phyloP scores from a whole-genome alignment of 2,797 vertebrate species.

The Vespertilio murinus region DNA sequence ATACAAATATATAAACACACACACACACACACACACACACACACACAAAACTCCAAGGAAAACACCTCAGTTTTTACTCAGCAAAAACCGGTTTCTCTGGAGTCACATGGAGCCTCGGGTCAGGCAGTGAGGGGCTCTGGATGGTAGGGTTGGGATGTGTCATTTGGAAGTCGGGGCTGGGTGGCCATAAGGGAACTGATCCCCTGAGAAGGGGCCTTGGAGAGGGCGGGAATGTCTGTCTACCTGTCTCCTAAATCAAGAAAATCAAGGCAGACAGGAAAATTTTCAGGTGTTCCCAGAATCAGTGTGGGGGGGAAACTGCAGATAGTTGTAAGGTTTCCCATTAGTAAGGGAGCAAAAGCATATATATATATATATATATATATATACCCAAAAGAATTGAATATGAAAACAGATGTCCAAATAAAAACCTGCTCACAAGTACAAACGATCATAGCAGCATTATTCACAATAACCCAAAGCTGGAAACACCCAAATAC shows the following conservation, averaged over 20 bases:
- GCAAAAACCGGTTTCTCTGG: neutral
- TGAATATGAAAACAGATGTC: conserved; percentile 24
- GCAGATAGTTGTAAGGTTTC: neutral
- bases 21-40: no score
- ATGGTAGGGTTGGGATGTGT: neutral
- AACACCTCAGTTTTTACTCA: neutral
- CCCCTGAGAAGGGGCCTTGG: neutral
- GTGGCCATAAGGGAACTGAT: neutral
- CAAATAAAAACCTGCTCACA: neutral
- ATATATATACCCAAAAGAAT: neutral
- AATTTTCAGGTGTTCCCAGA: neutral
- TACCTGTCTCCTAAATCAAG: neutral
- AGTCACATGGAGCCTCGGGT: neutral
- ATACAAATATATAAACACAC: no score
- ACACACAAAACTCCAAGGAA: neutral
- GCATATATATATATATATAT: neutral
- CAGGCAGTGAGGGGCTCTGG: neutral
- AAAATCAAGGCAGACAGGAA: neutral
- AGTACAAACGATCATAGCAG: neutral
- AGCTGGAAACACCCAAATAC: neutral
- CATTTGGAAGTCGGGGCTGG: neutral
- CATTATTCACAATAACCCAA: neutral
- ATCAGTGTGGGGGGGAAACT: neutral
- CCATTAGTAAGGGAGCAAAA: neutral
- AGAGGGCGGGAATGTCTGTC: neutral